Evolutionary conservation across 2,113 vertebrate genomes (phyloP).

Genomic region (Apeltes quadracus): DNA sequence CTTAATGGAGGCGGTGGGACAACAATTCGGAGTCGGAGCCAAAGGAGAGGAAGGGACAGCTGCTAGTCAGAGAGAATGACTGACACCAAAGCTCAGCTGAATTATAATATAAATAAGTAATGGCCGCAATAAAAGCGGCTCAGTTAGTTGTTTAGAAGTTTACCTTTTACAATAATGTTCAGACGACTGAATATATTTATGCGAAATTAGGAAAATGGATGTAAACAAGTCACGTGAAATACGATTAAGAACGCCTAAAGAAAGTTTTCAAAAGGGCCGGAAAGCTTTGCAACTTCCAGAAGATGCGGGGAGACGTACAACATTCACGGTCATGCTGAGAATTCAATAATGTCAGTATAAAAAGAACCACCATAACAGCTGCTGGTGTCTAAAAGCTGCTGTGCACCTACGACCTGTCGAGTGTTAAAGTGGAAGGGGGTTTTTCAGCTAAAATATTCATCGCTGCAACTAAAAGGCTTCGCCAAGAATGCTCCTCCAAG

Average conservation of each 20-base stretch:
- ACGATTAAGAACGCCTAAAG: background rate
- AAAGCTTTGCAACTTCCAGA: conserved; percentile 12
- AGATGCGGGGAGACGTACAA: conserved; percentile 1
- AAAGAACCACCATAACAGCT: conserved; percentile 42
- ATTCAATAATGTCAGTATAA: conserved; percentile 33
- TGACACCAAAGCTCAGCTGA: background rate
- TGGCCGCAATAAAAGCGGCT: conserved; percentile 13
- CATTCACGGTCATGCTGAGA: conserved; percentile 8
- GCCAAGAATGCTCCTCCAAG: conserved; percentile 24
- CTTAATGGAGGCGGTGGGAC: conserved; percentile 72
- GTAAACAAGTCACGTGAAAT: conserved; percentile 11
- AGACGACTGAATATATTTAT: background rate
- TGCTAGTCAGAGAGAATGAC: conserved; percentile 38
- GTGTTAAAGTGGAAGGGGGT: conserved; percentile 52
- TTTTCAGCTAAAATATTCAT: conserved; percentile 64
- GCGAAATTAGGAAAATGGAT: background rate
- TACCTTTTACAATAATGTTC: conserved; percentile 1
- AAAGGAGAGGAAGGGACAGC: conserved; percentile 51
- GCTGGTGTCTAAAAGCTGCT: conserved; percentile 49
- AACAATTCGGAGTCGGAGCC: conserved; percentile 43
- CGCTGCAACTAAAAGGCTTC: conserved; percentile 34
- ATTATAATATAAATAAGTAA: conserved; percentile 17
- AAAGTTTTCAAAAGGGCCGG: background rate
- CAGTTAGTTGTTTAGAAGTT: conserved; percentile 8
- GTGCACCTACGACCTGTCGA: conserved; percentile 46